phyloP scores from a whole-genome alignment of 2,797 vertebrate species.

The Myripristis murdjan region DNA sequence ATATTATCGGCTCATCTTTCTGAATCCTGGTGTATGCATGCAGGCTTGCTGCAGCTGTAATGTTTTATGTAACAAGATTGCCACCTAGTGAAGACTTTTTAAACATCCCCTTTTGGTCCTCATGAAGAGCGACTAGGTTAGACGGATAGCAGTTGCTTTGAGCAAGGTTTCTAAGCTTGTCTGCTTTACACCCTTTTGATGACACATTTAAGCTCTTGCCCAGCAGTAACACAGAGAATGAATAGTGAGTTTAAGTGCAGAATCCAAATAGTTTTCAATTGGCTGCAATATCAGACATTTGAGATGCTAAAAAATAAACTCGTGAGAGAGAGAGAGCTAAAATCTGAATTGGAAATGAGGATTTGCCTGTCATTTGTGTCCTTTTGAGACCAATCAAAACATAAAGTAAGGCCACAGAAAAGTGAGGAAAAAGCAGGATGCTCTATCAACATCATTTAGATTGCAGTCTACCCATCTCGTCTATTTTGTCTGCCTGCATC shows the following conservation, averaged over 20 bases:
- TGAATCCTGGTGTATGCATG: conserved; percentile 56
- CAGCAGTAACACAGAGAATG: conserved; percentile 12
- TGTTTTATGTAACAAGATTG: conserved; percentile 85
- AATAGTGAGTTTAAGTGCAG: conserved; percentile 25
- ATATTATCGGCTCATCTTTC: conserved; percentile 71
- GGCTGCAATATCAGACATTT: conserved; percentile 27
- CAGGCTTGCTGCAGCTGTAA: conserved; percentile 40
- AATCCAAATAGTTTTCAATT: conserved; percentile 22
- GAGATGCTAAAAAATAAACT: neutral
- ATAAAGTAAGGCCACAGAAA: conserved; percentile 25
- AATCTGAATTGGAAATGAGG: conserved; percentile 10
- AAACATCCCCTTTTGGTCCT: conserved; percentile 39
- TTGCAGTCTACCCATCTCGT: conserved; percentile 29
- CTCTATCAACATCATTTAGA: conserved; percentile 29
- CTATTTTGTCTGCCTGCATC: conserved; percentile 9
- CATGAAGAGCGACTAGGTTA: conserved; percentile 45
- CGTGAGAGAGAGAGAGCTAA: neutral
- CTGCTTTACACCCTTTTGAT: conserved; percentile 40
- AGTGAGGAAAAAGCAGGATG: conserved; percentile 22
- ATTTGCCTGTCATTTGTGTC: conserved; percentile 2
- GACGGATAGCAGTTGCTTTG: conserved; percentile 60
- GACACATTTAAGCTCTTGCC: conserved; percentile 40
- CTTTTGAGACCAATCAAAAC: conserved; percentile 36
- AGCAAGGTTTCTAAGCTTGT: conserved; percentile 55
- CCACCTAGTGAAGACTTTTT: conserved; percentile 86